Evolutionary conservation across 2,113 vertebrate species (phyloP).

Genomic region (Phodopus roborovskii): DNA sequence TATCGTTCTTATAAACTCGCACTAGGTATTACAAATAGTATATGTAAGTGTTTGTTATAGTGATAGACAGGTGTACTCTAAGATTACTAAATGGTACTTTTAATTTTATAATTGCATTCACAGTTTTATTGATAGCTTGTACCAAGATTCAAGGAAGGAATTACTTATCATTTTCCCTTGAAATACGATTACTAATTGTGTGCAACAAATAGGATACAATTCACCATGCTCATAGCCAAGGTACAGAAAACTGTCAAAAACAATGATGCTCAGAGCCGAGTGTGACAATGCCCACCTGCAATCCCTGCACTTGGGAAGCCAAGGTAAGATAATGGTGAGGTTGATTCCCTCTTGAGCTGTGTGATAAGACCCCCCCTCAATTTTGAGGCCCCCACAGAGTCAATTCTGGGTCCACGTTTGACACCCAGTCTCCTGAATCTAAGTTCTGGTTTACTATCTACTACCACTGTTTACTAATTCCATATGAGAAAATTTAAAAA

Average conservation of each 20-base stretch:
- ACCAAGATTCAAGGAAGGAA: background rate
- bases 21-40: background rate
- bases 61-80: background rate
- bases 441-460: background rate
- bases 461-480: background rate
- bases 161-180: background rate
- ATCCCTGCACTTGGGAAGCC: background rate
- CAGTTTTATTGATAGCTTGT: background rate
- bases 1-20: background rate
- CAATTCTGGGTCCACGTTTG: background rate
- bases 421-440: background rate
- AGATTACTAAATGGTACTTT: background rate
- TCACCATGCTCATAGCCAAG: background rate
- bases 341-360: background rate
- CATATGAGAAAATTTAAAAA: background rate
- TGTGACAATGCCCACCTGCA: background rate
- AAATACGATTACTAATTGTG: background rate
- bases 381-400: background rate
- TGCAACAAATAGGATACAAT: background rate
- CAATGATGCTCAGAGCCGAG: background rate
- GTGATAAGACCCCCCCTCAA: background rate
- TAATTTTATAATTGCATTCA: constrained; percentile 22
- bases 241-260: background rate
- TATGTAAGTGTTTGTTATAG: background rate
- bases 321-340: background rate